phyloP scores from a whole-genome alignment of 2,113 vertebrate species.

The Notiomystis cincta region DNA sequence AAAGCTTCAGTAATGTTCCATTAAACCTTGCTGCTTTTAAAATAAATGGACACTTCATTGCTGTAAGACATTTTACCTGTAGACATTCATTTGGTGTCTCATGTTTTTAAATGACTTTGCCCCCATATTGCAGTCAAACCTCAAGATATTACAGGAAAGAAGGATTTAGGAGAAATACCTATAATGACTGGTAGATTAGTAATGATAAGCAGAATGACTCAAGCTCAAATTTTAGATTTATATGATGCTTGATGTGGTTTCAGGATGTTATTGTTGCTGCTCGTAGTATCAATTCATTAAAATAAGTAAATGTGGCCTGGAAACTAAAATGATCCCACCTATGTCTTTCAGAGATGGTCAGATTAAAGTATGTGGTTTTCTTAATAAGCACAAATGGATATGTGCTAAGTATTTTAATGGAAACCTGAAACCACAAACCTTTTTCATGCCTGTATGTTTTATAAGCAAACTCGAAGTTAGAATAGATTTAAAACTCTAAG shows the following conservation, averaged over 20 bases:
- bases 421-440: constrained; percentile 25
- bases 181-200: constrained; percentile 29
- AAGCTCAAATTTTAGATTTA: constrained; percentile 25
- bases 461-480: background rate
- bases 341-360: constrained; percentile 16
- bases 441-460: background rate
- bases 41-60: constrained; percentile 63
- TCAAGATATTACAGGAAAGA: constrained; percentile 49
- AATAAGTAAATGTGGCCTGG: constrained; percentile 33
- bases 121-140: background rate
- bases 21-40: constrained; percentile 66
- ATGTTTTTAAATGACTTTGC: constrained; percentile 39
- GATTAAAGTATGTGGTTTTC: constrained; percentile 18
- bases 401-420: constrained; percentile 26
- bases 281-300: constrained; percentile 38
- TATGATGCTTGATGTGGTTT: constrained; percentile 12
- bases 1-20: constrained; percentile 74
- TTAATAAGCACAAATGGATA: constrained; percentile 34
- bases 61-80: constrained; percentile 55
- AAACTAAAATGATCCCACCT: constrained; percentile 22
- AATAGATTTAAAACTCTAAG: background rate
- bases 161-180: constrained; percentile 40
- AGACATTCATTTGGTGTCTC: constrained; percentile 23
- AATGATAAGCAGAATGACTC: constrained; percentile 11
- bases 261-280: background rate